These are phyloP conservation scores for Origma solitaria DNA, from an alignment of 2,113 vertebrate genomes.

Conservation along the genomic window DNA sequence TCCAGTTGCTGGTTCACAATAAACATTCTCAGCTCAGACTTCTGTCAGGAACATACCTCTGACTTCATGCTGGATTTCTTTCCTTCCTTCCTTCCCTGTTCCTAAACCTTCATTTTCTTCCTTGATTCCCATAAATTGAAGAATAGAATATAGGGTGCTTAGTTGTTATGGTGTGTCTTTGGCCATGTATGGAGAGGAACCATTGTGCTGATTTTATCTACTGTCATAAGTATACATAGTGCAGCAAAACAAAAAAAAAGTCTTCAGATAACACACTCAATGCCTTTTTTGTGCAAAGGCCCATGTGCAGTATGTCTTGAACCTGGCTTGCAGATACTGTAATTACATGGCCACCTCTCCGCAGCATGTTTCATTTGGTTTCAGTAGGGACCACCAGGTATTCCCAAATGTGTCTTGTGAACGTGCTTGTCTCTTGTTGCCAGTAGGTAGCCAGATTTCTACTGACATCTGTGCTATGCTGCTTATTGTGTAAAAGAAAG, in stretches of 20 bases:
- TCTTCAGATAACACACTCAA: background rate
- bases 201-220: conserved; percentile 6
- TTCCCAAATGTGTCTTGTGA: conserved; percentile 2
- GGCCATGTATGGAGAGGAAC: background rate
- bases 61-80: background rate
- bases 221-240: background rate
- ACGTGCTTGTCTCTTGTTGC: background rate
- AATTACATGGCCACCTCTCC: background rate
- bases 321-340: background rate
- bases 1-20: background rate
- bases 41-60: background rate
- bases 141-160: background rate
- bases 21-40: background rate
- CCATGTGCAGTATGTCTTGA: background rate
- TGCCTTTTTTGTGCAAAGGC: conserved; percentile 6
- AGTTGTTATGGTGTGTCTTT: background rate
- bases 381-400: background rate
- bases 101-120: background rate
- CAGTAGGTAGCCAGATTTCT: background rate
- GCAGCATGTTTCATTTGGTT: background rate
- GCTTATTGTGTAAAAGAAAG: background rate
- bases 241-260: background rate
- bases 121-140: background rate
- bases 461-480: background rate
- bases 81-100: background rate